These are phyloP conservation scores for Hypanus sabinus DNA, from an alignment of 2,113 vertebrate genomes.

Conservation along the genomic window DNA sequence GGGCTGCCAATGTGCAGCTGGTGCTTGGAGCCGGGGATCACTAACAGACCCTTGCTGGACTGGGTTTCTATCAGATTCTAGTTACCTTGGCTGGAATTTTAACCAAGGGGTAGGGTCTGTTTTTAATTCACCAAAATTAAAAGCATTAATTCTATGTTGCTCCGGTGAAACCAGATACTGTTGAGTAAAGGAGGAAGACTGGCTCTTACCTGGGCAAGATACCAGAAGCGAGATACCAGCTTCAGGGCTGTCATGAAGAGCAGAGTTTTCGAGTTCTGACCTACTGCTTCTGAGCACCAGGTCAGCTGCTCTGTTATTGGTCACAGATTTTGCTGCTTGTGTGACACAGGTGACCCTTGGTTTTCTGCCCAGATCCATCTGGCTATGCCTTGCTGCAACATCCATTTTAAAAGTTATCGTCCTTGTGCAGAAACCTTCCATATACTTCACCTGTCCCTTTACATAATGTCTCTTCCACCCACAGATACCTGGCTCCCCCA, in stretches of 20 bases:
- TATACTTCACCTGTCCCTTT: not conserved
- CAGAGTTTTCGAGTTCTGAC: no score
- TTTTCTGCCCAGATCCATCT: not conserved
- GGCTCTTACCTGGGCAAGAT: not conserved
- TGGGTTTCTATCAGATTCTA: not conserved
- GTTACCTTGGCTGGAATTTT: not conserved
- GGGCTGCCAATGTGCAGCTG: not conserved
- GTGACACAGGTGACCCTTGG: not conserved
- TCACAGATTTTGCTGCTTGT: not conserved
- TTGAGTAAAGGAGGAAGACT: not conserved
- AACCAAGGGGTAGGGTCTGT: slow-evolving; percentile 2
- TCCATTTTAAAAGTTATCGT: not conserved
- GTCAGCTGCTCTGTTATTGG: not conserved
- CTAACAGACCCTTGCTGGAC: not conserved
- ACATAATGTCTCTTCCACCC: not conserved
- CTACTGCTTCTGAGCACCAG: not conserved
- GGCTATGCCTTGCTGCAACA: not conserved
- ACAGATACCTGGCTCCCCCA: not conserved
- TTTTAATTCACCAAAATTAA: slow-evolving; percentile 11
- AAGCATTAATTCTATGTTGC: not conserved
- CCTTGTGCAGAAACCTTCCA: not conserved
- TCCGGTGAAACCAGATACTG: not conserved
- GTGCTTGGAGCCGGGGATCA: not conserved
- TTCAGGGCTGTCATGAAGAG: not conserved
- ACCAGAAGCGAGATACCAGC: not conserved